Conservation (phyloP, 2,113 vertebrate species). For the Psittacula cyanocephala region DNA sequence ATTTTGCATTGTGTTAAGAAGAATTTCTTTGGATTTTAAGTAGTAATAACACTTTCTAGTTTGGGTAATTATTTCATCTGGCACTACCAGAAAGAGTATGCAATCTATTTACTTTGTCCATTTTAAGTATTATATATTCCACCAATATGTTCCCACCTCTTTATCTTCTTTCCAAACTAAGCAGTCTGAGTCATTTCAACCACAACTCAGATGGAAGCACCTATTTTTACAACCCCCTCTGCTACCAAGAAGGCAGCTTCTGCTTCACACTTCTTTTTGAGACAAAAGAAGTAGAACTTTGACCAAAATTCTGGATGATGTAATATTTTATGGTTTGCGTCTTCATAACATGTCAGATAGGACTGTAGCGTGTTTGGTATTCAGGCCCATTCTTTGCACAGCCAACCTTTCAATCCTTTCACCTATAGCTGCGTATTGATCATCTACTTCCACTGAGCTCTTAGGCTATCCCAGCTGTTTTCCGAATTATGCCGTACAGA, state of each 20-base stretch:
- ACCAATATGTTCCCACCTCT: not conserved
- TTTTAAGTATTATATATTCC: not conserved
- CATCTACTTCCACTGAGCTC: not conserved
- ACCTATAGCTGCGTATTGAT: not conserved
- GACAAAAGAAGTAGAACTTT: not conserved
- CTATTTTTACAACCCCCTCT: conserved; percentile 11
- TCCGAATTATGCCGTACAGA: not conserved
- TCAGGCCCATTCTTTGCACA: not conserved
- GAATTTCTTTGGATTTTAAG: not conserved
- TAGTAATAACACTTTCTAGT: not conserved
- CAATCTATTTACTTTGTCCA: not conserved
- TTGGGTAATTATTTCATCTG: not conserved
- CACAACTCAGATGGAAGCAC: not conserved
- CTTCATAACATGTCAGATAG: not conserved
- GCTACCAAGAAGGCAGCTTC: not conserved
- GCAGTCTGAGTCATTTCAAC: not conserved
- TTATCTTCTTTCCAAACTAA: not conserved
- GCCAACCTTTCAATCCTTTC: not conserved
- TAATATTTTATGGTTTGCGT: not conserved
- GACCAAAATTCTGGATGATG: not conserved
- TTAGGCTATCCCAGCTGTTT: not conserved
- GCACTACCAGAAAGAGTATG: not conserved
- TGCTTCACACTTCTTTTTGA: not conserved
- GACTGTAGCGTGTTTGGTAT: not conserved
- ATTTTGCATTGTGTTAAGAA: not conserved